These are phyloP conservation scores for Hololepta plana DNA, from an alignment of 2,888 invertebrate genomes.

Conservation along the genomic window DNA sequence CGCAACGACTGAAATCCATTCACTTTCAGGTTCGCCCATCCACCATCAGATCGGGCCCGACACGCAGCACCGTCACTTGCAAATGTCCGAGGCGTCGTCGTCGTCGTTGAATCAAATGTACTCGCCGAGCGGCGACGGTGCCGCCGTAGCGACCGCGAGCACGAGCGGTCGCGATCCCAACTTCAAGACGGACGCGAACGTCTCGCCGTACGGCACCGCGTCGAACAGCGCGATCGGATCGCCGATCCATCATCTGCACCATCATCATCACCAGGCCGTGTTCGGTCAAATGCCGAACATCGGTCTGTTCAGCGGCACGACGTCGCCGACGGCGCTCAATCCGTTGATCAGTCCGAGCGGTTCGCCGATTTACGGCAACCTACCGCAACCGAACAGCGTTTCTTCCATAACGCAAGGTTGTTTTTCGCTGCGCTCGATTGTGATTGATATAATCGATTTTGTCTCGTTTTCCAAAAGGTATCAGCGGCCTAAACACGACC, in stretches of 20 bases:
- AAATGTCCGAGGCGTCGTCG: conserved; percentile 22
- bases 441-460: not conserved
- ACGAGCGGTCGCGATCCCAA: conserved; percentile 8
- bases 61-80: conserved; percentile 17
- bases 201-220: conserved; percentile 18
- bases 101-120: conserved; percentile 42
- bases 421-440: not conserved
- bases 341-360: conserved; percentile 19
- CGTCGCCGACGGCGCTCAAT: conserved; percentile 20
- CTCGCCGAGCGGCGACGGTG: conserved; percentile 9
- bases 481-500: conserved; percentile 57
- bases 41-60: conserved; percentile 30
- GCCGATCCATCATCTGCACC: conserved; percentile 14
- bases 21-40: conserved; percentile 47
- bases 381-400: conserved; percentile 21
- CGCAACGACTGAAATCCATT: too few species aligned
- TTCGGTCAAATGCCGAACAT: conserved; percentile 18
- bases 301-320: conserved; percentile 18
- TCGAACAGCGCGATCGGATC: conserved; percentile 20
- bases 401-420: conserved; percentile 39
- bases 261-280: conserved; percentile 13
- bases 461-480: conserved; percentile 30
- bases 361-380: conserved; percentile 19
- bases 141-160: conserved; percentile 3
- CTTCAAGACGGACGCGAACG: conserved; percentile 11